Base-by-base conservation (phyloP, 2,113 vertebrate genomes). In the Noturus placidus region DNA sequence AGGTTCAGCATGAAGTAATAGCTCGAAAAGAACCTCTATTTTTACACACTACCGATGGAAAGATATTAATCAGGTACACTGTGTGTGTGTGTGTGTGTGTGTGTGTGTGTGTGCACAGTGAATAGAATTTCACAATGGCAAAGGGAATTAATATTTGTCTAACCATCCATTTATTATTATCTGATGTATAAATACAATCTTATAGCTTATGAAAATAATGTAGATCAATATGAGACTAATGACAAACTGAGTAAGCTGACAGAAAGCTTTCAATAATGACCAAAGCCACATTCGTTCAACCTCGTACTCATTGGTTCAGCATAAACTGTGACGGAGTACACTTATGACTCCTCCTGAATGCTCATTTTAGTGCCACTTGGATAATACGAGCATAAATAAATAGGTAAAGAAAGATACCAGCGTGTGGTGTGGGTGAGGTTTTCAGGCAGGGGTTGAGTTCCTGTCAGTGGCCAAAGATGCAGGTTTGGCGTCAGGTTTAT, bases 401-500 rank as follows among this genome's bases (percentile, higher is more conserved):
- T 61, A 81, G 42, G 35, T 56, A 19, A 65, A 22, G 22, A 30
- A 35, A 15, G 22, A 57, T 83, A 54, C 74, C 83, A 61, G 57
- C 67, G 76, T 38, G 69, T 80, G 25, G 22, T 63, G 50, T 25
- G 74, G 46, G 59, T 20, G n/a, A 42, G 76, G 56, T 27, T 76
- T n/a, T 91, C 94, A 97, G 5, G 97, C 93, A 61, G 95, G 96
- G 63, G 93, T 96, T 0, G 95, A 96, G 92, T 91, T 95, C 88
- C 90, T 95, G 88, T 94, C 95, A 82, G 94, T 95, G 90, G 92
- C 92, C 86, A 94, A 92, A 88, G 94, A 88, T 86, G 93, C 94
- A 90, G 96, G 92, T 92, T 97, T 97, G 91, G 97, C 94, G 0
- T 95, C 95, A 61, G 96, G 91, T 90, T 96, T 97, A 89, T 96